Conservation (phyloP, 1,140 invertebrate species). For the Drosophila ironensis region DNA sequence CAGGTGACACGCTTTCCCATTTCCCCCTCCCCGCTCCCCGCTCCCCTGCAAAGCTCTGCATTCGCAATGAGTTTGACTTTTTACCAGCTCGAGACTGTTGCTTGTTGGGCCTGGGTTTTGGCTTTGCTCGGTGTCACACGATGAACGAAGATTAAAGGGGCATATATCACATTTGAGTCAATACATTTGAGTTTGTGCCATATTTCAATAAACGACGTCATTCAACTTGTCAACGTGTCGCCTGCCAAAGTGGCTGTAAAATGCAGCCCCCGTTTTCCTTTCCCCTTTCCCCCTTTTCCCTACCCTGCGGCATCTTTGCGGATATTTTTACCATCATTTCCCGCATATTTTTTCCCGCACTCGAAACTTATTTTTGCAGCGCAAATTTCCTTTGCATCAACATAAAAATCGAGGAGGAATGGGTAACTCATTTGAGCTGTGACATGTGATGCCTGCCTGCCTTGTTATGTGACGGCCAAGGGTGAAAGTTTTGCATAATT, state of each 20-base stretch:
- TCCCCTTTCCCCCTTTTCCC: not conserved
- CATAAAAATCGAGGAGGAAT: conserved; percentile 13
- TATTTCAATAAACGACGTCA: conserved; percentile 57
- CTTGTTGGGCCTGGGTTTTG: conserved; percentile 1
- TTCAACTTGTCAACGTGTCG: conserved; percentile 45
- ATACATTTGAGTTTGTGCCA: conserved; percentile 31
- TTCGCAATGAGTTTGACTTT: conserved; percentile 41
- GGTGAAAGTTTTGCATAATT: conserved; percentile 73
- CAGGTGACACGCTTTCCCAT: conserved; percentile 25
- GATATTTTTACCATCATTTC: conserved; percentile 8
- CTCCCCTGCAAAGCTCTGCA: too few species aligned
- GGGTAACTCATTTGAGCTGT: conserved; percentile 62
- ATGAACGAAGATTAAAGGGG: conserved; percentile 22
- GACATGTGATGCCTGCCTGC: conserved; percentile 57
- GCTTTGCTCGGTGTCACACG: not conserved
- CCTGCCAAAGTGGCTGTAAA: conserved; percentile 63
- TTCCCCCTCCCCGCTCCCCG: not conserved
- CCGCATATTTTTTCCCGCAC: conserved; percentile 40
- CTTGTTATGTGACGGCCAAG: conserved; percentile 54
- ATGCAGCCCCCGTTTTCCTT: conserved; percentile 38
- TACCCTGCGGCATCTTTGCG: not conserved
- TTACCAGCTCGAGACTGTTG: conserved; percentile 21
- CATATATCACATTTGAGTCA: conserved; percentile 37
- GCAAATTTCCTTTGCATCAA: conserved; percentile 29
- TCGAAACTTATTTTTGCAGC: conserved; percentile 43